phyloP scores from a whole-genome alignment of 2,797 vertebrate genomes.

The Enteromius afrohamiltoni region DNA sequence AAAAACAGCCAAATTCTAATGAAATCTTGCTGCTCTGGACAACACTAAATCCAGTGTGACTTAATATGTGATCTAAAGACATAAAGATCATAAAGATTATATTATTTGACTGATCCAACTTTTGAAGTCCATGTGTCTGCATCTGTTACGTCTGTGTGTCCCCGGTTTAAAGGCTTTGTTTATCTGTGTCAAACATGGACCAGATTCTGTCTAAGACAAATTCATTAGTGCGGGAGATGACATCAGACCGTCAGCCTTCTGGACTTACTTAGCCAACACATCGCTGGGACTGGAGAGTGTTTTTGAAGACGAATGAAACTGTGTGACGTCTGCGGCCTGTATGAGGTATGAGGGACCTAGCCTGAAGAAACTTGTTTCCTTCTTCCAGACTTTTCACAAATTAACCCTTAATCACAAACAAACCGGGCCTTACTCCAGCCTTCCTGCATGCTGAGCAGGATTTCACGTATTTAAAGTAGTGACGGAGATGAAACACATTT shows the following conservation, averaged over 20 bases:
- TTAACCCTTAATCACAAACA: constrained; percentile 69
- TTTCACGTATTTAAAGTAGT: constrained; percentile 44
- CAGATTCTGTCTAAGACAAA: constrained; percentile 67
- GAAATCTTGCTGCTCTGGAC: constrained; percentile 2
- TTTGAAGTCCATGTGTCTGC: constrained; percentile 44
- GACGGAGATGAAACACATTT: constrained; percentile 42
- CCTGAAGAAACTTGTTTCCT: constrained; percentile 73
- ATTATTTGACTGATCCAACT: constrained; percentile 41
- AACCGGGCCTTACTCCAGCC: constrained; percentile 58
- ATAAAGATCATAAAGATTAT: constrained; percentile 35
- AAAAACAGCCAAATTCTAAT: constrained; percentile 32
- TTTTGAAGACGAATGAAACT: constrained; percentile 73
- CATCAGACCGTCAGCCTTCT: constrained; percentile 69
- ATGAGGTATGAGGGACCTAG: constrained; percentile 53
- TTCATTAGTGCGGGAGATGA: constrained; percentile 73
- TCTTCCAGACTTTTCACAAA: constrained; percentile 62
- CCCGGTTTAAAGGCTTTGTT: constrained; percentile 35
- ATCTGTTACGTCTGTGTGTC: constrained; percentile 51
- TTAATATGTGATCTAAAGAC: constrained; percentile 41
- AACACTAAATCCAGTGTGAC: constrained; percentile 6
- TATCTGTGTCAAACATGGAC: constrained; percentile 66
- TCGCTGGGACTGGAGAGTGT: constrained; percentile 66
- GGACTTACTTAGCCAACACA: constrained; percentile 67
- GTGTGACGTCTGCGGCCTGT: constrained; percentile 63
- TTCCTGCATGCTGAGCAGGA: constrained; percentile 23